A percentile compares a stretch with the other conserved stretches of the same genome.
These are phyloP conservation scores for Trididemnum nubilum DNA, from an alignment of 23 tunicate species.

Conservation along the genomic window DNA sequence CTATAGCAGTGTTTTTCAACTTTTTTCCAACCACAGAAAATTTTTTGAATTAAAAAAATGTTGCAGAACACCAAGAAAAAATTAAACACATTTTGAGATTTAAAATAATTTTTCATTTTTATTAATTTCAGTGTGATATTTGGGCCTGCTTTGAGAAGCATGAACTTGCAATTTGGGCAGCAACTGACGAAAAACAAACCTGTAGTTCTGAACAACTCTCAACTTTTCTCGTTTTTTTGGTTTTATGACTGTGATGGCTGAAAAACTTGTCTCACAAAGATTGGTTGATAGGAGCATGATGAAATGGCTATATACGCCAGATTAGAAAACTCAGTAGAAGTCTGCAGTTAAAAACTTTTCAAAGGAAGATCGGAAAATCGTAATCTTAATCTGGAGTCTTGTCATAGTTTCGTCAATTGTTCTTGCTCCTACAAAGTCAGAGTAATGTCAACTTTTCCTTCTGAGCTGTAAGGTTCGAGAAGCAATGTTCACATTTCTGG, in stretches of 20 bases:
- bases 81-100: too few species aligned
- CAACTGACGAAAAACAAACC: neutral
- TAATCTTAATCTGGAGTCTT: too few species aligned
- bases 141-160: too few species aligned
- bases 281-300: conserved; percentile 42
- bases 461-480: conserved; percentile 40
- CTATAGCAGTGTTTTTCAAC: too few species aligned
- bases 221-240: too few species aligned
- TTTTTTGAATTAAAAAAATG: too few species aligned
- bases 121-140: too few species aligned
- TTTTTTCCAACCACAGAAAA: too few species aligned
- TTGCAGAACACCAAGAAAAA: too few species aligned
- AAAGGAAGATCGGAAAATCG: conserved; percentile 39
- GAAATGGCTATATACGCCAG: conserved; percentile 29
- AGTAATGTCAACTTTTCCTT: too few species aligned
- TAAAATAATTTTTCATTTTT: too few species aligned
- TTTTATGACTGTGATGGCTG: conserved; percentile 20
- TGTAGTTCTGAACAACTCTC: neutral
- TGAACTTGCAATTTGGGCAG: neutral
- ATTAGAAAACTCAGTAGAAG: conserved; percentile 29
- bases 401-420: conserved; percentile 33
- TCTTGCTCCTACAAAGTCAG: conserved; percentile 40
- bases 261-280: conserved; percentile 45
- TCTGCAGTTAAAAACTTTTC: conserved; percentile 32
- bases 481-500: conserved; percentile 31